phyloP scores from a whole-genome alignment of 2,113 vertebrate genomes.

The Alethe diademata region DNA sequence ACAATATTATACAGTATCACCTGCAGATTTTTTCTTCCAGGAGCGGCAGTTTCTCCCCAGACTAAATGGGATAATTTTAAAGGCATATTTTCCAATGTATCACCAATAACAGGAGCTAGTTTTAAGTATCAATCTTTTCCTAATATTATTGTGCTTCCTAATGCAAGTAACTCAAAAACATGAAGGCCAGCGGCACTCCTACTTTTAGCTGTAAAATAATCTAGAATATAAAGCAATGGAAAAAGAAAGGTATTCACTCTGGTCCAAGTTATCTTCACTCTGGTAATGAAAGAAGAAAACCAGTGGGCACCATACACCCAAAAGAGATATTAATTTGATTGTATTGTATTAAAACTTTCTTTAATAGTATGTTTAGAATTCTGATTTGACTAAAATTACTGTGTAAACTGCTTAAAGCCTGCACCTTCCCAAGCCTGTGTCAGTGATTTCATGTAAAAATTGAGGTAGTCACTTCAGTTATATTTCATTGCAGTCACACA shows the following conservation, averaged over 20 bases:
- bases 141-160: neutral
- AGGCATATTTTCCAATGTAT: neutral
- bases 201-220: conserved; percentile 5
- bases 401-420: neutral
- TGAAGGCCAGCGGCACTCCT: neutral
- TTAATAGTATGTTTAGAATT: neutral
- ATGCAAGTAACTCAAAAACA: neutral
- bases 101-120: neutral
- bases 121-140: neutral
- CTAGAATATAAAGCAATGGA: neutral
- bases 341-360: neutral
- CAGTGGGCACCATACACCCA: neutral
- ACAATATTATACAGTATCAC: neutral
- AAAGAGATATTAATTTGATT: neutral
- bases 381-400: neutral
- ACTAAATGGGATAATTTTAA: conserved; percentile 34
- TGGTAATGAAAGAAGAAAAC: neutral
- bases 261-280: neutral
- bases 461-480: neutral
- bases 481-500: neutral
- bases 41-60: neutral
- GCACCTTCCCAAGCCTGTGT: neutral
- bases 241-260: conserved; percentile 21
- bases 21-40: neutral
- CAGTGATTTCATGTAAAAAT: neutral